Conservation (phyloP, 1,140 invertebrate species). For the Diabrotica undecimpunctata region DNA sequence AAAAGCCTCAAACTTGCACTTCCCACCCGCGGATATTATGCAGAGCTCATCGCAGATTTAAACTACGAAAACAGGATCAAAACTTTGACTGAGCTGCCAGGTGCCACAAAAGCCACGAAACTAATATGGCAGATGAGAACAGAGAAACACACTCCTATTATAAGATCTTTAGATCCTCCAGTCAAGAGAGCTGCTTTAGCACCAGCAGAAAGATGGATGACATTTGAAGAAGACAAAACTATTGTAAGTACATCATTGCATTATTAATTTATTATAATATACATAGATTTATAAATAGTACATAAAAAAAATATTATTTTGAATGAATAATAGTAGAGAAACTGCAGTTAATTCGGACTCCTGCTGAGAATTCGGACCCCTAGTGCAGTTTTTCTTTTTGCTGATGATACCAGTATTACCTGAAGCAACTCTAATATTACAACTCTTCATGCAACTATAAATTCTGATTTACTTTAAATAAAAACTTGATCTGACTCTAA, state of each 20-base stretch:
- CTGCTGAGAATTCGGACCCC: no score
- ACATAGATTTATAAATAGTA: conserved; percentile 6
- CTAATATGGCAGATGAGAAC: conserved; percentile 45
- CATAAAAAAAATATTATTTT: no score
- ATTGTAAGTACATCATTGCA: conserved; percentile 47
- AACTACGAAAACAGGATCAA: conserved; percentile 9
- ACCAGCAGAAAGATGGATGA: conserved; percentile 57
- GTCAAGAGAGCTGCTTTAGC: conserved; percentile 47
- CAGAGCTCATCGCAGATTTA: conserved; percentile 24
- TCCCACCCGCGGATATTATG: conserved; percentile 26
- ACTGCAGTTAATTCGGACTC: no score
- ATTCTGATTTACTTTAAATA: no score
- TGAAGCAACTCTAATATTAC: no score
- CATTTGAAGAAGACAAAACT: conserved; percentile 55
- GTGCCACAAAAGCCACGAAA: conserved; percentile 42
- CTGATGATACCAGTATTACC: no score
- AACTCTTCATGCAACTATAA: no score
- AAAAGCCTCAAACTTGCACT: neutral
- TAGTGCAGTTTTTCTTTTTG: no score
- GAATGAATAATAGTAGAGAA: no score
- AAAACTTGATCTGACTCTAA: no score
- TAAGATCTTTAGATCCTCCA: conserved; percentile 48
- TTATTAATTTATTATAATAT: no score
- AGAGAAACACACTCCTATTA: conserved; percentile 50
- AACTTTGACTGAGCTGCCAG: conserved; percentile 25